Base-by-base conservation (phyloP, 2,888 invertebrate species). In the Biston stratarius region DNA sequence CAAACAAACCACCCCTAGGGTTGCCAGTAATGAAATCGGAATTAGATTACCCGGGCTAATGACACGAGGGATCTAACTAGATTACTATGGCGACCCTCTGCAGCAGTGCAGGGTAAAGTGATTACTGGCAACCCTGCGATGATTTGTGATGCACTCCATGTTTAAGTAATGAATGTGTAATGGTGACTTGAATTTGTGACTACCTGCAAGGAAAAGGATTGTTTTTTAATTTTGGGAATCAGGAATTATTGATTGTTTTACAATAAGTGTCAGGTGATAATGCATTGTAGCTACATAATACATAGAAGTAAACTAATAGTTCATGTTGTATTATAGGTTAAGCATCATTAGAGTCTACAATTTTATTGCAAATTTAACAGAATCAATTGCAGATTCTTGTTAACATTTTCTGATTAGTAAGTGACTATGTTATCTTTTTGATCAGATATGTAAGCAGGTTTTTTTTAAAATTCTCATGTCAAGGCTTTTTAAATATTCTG, bases 11-110 rank as follows among this genome's bases (percentile, higher is more conserved):
- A 70, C 71, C 70, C 67, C 62, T 58, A 75, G 77, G 84, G 82
- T 82, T 81, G 77, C 78, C 74, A 70, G 75, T 87, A 88, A 90
- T 90, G 88, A 88, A 87, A 89, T 87, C 85, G 77, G 78, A 89
- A 89, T 89, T 86, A 85, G 86, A 90, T 90, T 89, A 89, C 79
- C 72, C 63, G 80, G 77, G 81, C 83, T 88, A 88, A 88, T 88
- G 87, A 88, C 83, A 76, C 83, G 73, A 77, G 75, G 85, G 82
- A 79, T 76, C 74, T 86, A 87, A 88, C 80, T 70, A 79, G 86
- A 86, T 86, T 85, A 86, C 74, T 52, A 11, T 44, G 34, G 59
- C 60, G 47, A 44, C 53, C 62, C 61, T 62, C 51, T 59, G 53
- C 59, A 60, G 34, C 40, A 69, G 71, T 73, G 71, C 76, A 62